Conservation (phyloP, 1,140 invertebrate genomes). For the Drosophila simulans region DNA sequence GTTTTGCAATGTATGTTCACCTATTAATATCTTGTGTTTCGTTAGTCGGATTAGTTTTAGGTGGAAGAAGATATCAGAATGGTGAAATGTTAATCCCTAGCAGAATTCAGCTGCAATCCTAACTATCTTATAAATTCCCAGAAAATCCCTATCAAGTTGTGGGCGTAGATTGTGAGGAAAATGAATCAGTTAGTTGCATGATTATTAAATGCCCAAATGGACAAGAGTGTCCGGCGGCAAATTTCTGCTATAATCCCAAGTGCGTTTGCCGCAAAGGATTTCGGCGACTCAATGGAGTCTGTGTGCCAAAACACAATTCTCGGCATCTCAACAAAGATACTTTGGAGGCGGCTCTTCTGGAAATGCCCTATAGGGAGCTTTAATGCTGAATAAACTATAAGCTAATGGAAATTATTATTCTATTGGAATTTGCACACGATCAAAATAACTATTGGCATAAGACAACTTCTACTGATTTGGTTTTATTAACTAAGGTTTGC, state of each 20-base stretch:
- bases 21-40: background rate
- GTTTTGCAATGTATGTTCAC: background rate
- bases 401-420: too few relatives aligned
- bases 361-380: conserved; percentile 6
- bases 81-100: background rate
- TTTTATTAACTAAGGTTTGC: too few relatives aligned
- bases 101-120: background rate
- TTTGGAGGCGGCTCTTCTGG: conserved; percentile 2
- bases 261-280: conserved; percentile 57
- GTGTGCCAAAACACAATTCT: conserved; percentile 31
- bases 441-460: too few relatives aligned
- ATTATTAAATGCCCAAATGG: conserved; percentile 30
- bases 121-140: background rate
- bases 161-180: conserved; percentile 31
- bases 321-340: background rate
- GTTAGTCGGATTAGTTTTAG: background rate
- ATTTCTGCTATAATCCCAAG: conserved; percentile 56
- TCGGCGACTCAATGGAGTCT: conserved; percentile 21
- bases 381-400: background rate
- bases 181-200: conserved; percentile 59
- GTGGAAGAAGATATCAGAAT: background rate
- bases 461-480: too few relatives aligned
- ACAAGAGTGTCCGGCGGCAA: conserved; percentile 32
- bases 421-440: too few relatives aligned
- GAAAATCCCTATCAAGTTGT: conserved; percentile 41